These are phyloP conservation scores for Cygnus atratus DNA, from an alignment of 2,113 vertebrate species.

Conservation along the genomic window DNA sequence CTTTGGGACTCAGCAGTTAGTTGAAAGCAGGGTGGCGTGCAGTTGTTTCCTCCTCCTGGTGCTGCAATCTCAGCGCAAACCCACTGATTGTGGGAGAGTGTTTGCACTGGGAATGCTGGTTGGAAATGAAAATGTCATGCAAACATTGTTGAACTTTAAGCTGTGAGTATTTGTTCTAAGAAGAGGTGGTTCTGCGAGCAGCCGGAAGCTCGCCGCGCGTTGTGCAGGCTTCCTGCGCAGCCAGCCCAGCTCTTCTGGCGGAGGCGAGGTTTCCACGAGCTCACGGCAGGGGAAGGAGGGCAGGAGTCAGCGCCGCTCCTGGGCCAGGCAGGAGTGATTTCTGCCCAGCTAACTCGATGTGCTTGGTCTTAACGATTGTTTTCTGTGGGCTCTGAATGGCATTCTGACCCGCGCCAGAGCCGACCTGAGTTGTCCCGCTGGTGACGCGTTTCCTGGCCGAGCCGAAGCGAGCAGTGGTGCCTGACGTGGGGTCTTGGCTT, in stretches of 20 bases:
- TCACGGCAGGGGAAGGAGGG: not conserved
- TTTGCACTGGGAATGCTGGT: not conserved
- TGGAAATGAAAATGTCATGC: not conserved
- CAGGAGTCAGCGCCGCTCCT: not conserved
- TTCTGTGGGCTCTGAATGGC: not conserved
- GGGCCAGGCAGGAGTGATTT: not conserved
- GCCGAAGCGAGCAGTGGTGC: not conserved
- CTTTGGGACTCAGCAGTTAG: accelerated
- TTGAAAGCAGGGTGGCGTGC: not conserved
- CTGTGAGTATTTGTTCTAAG: not conserved
- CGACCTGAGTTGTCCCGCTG: not conserved
- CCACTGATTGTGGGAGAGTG: not conserved
- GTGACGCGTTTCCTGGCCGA: accelerated
- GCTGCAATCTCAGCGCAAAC: not conserved
- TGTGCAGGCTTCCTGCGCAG: not conserved
- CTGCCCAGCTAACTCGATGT: not conserved
- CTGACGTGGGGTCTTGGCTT: not conserved
- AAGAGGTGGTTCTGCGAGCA: not conserved
- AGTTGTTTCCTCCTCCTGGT: not conserved
- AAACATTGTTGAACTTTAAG: not conserved
- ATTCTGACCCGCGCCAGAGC: not conserved
- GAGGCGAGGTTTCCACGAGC: not conserved
- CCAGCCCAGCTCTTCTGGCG: not conserved
- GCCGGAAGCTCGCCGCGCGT: not conserved
- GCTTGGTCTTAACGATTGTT: accelerated